These are phyloP conservation scores for Gnathochromis pfefferi DNA, from an alignment of 2,113 vertebrate genomes.

Conservation along the genomic window DNA sequence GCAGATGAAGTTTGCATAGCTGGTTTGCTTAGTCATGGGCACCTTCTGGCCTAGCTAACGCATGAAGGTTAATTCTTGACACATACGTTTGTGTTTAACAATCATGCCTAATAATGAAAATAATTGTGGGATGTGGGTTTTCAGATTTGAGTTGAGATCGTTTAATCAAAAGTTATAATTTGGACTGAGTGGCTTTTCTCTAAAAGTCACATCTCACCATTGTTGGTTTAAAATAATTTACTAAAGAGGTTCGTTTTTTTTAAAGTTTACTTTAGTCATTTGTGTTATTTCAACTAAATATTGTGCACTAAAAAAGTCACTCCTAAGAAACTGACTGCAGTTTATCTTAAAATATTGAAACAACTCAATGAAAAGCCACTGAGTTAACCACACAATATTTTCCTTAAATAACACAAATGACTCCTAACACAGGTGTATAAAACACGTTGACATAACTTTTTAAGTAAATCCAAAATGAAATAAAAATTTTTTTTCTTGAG, in stretches of 20 bases:
- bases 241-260: rapidly evolving
- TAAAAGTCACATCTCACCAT: background rate
- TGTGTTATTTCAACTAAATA: background rate
- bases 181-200: background rate
- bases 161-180: background rate
- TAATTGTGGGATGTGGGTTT: background rate
- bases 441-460: background rate
- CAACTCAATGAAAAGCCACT: background rate
- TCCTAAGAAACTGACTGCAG: background rate
- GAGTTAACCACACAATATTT: background rate
- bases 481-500: background rate
- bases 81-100: background rate
- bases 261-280: background rate
- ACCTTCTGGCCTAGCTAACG: background rate
- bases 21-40: background rate
- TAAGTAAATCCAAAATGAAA: background rate
- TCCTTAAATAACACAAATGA: background rate
- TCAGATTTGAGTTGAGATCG: background rate
- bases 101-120: background rate
- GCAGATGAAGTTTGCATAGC: background rate
- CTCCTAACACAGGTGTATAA: background rate
- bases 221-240: background rate
- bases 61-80: background rate
- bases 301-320: background rate
- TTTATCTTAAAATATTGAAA: background rate